These are phyloP conservation scores for Trachurus trachurus DNA, from an alignment of 2,797 vertebrate genomes.

Conservation along the genomic window DNA sequence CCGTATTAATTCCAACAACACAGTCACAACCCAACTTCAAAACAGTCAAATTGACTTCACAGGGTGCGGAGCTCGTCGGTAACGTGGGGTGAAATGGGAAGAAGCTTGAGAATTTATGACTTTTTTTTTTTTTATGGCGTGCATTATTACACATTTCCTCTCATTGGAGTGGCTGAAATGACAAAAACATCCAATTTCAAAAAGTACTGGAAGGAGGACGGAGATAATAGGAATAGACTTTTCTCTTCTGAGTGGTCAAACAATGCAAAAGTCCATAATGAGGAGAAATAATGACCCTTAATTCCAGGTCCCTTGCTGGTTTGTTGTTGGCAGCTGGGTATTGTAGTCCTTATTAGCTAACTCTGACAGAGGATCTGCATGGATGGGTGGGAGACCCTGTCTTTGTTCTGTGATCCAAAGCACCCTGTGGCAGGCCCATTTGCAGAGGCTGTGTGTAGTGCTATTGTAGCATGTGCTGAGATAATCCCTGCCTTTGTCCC, in stretches of 20 bases:
- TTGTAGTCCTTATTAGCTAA: slow-evolving; percentile 79
- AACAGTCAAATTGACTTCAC: slow-evolving; percentile 73
- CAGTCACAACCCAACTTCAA: slow-evolving; percentile 63
- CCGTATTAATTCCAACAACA: slow-evolving; percentile 68
- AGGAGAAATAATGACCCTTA: slow-evolving; percentile 79
- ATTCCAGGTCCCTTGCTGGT: slow-evolving; percentile 73
- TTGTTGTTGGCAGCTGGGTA: slow-evolving; percentile 67
- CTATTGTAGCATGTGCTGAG: slow-evolving; percentile 78
- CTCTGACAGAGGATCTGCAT: slow-evolving; percentile 70
- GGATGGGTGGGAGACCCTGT: slow-evolving; percentile 75
- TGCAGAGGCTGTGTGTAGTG: slow-evolving; percentile 64
- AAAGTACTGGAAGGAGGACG: slow-evolving; percentile 11
- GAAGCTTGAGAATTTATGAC: slow-evolving; percentile 39
- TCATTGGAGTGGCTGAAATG: slow-evolving; percentile 4
- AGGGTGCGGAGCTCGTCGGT: slow-evolving; percentile 25
- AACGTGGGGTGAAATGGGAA: slow-evolving; percentile 29
- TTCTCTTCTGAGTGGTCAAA: slow-evolving; percentile 54
- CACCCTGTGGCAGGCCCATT: slow-evolving; percentile 64
- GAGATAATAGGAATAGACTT: slow-evolving; percentile 31
- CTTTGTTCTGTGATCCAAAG: slow-evolving; percentile 81
- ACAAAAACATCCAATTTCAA: slow-evolving; percentile 21
- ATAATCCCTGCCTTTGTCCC: slow-evolving; percentile 84
- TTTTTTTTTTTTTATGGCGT: slow-evolving; percentile 31
- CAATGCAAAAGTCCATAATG: slow-evolving; percentile 71
- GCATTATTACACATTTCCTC: slow-evolving; percentile 20